Evolutionary conservation across 2,113 vertebrate species (phyloP).

Genomic region (Ornithorhynchus anatinus): DNA sequence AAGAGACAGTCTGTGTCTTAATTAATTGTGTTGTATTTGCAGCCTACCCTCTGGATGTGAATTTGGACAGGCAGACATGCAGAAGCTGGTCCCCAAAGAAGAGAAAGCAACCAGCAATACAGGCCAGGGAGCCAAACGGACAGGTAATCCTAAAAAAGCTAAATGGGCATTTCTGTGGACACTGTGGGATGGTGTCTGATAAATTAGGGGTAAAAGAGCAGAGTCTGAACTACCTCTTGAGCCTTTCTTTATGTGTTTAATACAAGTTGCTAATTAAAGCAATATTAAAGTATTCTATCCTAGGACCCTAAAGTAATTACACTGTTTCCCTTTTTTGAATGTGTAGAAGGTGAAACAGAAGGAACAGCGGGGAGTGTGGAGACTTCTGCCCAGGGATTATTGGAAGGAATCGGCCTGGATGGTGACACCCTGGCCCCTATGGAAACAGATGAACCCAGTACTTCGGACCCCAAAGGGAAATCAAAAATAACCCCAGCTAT

Average conservation of each 20-base stretch:
- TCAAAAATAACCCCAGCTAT: slow-evolving; percentile 93
- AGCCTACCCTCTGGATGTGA: slow-evolving; percentile 92
- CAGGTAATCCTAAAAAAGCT: slow-evolving; percentile 76
- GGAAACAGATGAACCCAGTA: slow-evolving; percentile 90
- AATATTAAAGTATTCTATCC: neutral
- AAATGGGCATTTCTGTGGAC: too few species aligned
- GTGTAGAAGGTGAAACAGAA: slow-evolving; percentile 78
- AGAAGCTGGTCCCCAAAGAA: slow-evolving; percentile 92
- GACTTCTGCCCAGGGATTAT: slow-evolving; percentile 81
- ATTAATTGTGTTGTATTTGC: slow-evolving; percentile 11
- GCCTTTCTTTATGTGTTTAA: too few species aligned
- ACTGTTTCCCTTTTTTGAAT: neutral
- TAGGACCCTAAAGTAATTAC: neutral
- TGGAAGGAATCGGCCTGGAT: slow-evolving; percentile 91
- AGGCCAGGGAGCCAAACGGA: slow-evolving; percentile 75
- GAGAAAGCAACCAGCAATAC: slow-evolving; percentile 74
- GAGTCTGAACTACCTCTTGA: too few species aligned
- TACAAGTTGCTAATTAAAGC: too few species aligned
- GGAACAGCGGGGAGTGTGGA: slow-evolving; percentile 72
- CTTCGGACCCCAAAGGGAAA: slow-evolving; percentile 85
- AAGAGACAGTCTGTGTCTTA: neutral
- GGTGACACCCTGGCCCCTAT: slow-evolving; percentile 89
- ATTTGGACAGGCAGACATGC: slow-evolving; percentile 95
- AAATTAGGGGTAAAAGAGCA: too few species aligned
- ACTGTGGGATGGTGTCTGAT: too few species aligned